phyloP scores from a whole-genome alignment of 2,888 invertebrate genomes.

The Gymnoscelis rufifasciata region DNA sequence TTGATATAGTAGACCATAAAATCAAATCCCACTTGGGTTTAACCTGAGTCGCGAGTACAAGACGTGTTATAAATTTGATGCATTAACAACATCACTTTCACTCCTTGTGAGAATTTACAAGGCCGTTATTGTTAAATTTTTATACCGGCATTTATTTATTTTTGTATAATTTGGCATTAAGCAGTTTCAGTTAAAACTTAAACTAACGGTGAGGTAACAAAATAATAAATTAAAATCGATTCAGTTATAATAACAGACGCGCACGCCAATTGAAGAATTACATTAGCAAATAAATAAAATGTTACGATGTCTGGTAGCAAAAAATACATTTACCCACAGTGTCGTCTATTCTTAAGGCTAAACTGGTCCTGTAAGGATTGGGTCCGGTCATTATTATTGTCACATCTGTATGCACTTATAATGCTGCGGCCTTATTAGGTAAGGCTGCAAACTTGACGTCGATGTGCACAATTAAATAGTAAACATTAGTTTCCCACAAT shows the following conservation, averaged over 20 bases:
- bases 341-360: conserved; percentile 25
- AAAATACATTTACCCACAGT: conserved; percentile 31
- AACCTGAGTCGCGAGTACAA: no score
- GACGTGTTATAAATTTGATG: no score
- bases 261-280: conserved; percentile 21
- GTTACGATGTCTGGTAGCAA: conserved; percentile 20
- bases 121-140: no score
- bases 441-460: conserved; percentile 24
- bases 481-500: conserved; percentile 31
- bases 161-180: no score
- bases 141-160: no score
- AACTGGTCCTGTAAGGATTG: conserved; percentile 27
- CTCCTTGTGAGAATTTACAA: no score
- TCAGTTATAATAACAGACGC: conserved; percentile 14
- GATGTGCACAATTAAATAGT: conserved; percentile 22
- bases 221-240: conserved; percentile 9
- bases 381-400: conserved; percentile 26
- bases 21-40: no score
- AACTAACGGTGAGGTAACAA: neutral
- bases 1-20: no score
- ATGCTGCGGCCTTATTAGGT: conserved; percentile 27
- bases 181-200: no score
- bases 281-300: conserved; percentile 29
- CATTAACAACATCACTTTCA: no score
- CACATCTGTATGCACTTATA: conserved; percentile 21